Conservation (phyloP, 2,888 invertebrate species). For the Apotomis capreana region DNA sequence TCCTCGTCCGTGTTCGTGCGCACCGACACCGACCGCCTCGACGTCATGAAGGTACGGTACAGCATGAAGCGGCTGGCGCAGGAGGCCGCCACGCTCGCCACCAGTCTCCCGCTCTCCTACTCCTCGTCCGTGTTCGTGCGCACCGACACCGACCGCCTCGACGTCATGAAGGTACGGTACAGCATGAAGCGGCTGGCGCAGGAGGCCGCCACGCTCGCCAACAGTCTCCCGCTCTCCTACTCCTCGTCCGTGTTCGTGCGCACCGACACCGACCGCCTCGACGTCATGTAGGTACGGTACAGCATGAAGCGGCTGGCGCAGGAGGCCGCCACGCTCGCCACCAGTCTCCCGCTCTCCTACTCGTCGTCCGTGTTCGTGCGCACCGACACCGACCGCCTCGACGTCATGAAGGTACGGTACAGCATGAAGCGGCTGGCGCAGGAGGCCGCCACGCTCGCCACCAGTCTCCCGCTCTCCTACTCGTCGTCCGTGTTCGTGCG, state of each 20-base stretch:
- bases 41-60: too few species aligned
- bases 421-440: too few species aligned
- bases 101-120: conserved; percentile 95
- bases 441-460: conserved; percentile 93
- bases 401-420: too few species aligned
- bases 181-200: too few species aligned
- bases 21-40: conserved; percentile 83
- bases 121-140: conserved; percentile 98
- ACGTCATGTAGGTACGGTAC: too few species aligned
- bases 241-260: conserved; percentile 97
- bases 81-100: conserved; percentile 96
- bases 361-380: conserved; percentile 97
- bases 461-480: conserved; percentile 94
- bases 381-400: conserved; percentile 78
- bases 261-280: conserved; percentile 83
- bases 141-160: conserved; percentile 96
- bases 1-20: conserved; percentile 97
- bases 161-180: conserved; percentile 95
- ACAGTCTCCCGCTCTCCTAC: conserved; percentile 94
- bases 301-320: conserved; percentile 92
- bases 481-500: conserved; percentile 97
- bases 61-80: conserved; percentile 96
- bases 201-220: conserved; percentile 93
- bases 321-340: conserved; percentile 96
- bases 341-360: conserved; percentile 94